Percentiles rank a stretch among this genome's conserved stretches.
Evolutionary conservation across 2,113 vertebrate genomes (phyloP).

Genomic region (Corythaeola cristata): DNA sequence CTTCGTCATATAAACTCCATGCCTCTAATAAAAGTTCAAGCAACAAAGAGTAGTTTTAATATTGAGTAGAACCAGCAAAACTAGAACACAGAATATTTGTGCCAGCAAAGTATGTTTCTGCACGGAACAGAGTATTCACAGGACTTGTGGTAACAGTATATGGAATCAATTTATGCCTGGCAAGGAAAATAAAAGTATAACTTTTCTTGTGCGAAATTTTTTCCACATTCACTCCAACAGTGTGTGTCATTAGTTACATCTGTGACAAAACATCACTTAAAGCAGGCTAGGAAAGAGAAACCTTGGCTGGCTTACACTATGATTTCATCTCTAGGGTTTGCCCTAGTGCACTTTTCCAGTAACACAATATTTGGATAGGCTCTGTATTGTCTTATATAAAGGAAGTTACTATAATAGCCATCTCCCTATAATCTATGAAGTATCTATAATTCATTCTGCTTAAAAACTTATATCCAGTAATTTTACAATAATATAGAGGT

Average conservation of each 20-base stretch:
- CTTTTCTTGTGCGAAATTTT: slow-evolving; percentile 65
- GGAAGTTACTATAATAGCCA: not conserved
- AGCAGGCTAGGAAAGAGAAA: slow-evolving; percentile 25
- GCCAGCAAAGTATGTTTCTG: slow-evolving; percentile 24
- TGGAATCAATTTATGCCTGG: slow-evolving; percentile 72
- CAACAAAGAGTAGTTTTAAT: not conserved
- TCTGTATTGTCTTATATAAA: not conserved
- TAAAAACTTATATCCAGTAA: not conserved
- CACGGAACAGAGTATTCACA: slow-evolving; percentile 30
- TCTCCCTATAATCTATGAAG: not conserved
- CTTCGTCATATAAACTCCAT: not conserved
- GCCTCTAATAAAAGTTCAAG: not conserved
- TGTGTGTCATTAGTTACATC: slow-evolving; percentile 69
- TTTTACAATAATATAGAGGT: not conserved
- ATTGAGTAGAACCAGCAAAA: not conserved
- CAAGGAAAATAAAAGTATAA: slow-evolving; percentile 57
- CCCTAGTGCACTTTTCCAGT: slow-evolving; percentile 39
- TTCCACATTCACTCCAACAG: slow-evolving; percentile 63
- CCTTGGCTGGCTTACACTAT: slow-evolving; percentile 6
- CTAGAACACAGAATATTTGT: not conserved
- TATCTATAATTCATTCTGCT: not conserved
- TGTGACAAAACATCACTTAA: slow-evolving; percentile 59
- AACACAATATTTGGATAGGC: not conserved
- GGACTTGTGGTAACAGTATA: slow-evolving; percentile 26
- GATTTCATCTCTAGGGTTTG: slow-evolving; percentile 42